Evolutionary conservation across 2,888 invertebrate species (phyloP).

Genomic region (Trachelus stipa): DNA sequence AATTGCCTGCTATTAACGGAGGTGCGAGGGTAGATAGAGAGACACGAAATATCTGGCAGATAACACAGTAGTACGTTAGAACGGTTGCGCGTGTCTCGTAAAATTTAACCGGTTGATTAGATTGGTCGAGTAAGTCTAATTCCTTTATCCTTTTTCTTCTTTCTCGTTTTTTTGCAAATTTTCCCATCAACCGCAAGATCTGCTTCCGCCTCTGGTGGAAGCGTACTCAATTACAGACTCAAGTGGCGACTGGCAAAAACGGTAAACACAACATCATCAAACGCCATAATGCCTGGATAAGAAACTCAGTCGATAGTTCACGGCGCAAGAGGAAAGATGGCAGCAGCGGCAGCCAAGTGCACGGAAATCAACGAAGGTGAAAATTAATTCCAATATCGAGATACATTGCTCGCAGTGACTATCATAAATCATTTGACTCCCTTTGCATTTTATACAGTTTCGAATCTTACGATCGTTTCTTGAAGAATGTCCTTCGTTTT

Average conservation of each 20-base stretch:
- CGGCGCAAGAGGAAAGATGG: neutral
- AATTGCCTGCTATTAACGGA: conserved; percentile 52
- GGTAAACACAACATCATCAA: neutral
- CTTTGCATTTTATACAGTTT: conserved; percentile 4
- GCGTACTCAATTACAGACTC: neutral
- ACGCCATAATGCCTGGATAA: neutral
- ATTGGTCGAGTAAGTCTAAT: neutral
- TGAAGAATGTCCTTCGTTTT: neutral
- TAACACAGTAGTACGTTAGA: conserved; percentile 40
- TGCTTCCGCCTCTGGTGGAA: neutral
- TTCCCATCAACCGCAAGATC: neutral
- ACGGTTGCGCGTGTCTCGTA: conserved; percentile 16
- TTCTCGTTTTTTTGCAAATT: neutral
- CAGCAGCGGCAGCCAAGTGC: neutral
- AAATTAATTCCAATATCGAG: conserved; percentile 3
- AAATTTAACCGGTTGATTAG: conserved; percentile 4
- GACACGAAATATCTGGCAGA: conserved; percentile 39
- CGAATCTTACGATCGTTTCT: neutral
- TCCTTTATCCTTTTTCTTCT: neutral
- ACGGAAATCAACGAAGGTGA: neutral
- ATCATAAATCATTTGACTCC: neutral
- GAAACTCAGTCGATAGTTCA: neutral
- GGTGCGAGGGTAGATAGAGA: conserved; percentile 40
- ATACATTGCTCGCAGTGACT: neutral
- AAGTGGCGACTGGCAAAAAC: neutral